Percentiles rank a stretch among this genome's conserved stretches.
Conservation (phyloP, 2,113 vertebrate species). For the Sprattus sprattus region DNA sequence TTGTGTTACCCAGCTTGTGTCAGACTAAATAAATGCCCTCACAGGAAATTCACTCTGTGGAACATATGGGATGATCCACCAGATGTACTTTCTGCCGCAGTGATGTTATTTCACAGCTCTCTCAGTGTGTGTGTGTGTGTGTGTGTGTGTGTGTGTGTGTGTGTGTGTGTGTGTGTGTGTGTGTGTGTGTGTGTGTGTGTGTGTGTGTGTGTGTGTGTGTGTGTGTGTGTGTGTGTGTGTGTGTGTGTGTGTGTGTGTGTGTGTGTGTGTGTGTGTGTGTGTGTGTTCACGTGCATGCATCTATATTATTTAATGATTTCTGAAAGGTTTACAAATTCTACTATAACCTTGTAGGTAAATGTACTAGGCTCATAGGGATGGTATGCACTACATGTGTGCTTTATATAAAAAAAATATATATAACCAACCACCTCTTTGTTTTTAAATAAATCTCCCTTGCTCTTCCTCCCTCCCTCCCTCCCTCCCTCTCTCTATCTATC, state of each 20-base stretch:
- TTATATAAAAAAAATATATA: neutral
- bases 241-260: constrained; percentile 41
- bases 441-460: neutral
- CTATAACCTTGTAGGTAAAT: neutral
- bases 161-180: no score
- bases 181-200: no score
- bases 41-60: neutral
- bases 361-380: neutral
- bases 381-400: neutral
- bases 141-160: neutral
- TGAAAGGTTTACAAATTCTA: neutral
- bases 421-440: constrained; percentile 2
- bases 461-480: neutral
- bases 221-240: constrained; percentile 41
- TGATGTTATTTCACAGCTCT: neutral
- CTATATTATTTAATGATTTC: neutral
- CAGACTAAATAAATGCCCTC: neutral
- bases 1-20: neutral
- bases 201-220: constrained; percentile 31
- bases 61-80: neutral
- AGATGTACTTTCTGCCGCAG: neutral
- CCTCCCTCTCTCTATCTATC: neutral
- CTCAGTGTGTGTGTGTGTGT: constrained; percentile 27
- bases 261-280: constrained; percentile 37
- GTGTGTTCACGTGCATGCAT: neutral